Evolutionary conservation across 2,888 invertebrate species (phyloP), one percentile per base, ranked within the genome.

Genomic region (Pyrrhosoma nymphula): DNA sequence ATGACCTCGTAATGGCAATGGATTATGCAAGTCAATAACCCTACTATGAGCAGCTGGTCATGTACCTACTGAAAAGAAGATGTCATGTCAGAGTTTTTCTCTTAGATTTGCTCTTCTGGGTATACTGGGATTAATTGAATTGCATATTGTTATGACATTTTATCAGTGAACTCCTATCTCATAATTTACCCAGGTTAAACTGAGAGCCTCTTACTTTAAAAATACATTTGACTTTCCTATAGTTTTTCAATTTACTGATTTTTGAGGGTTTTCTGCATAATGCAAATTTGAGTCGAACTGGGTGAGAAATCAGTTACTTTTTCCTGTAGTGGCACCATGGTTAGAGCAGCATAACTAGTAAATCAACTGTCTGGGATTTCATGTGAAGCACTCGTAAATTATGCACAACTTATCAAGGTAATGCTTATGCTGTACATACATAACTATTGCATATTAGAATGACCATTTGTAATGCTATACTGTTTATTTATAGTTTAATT

Each of bases 221-320:
- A 47, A 47, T 4, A 4, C 2, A 4, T 8, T 8, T 47, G 47
- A 47, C 47, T 47, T 47, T 47, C 47, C 47, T 47, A 2, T 8
- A 47, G 47, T 47, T 47, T 2, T 4, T 60, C 20, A 60, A 14
- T 60, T 60, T 60, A 4, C n/a, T 23, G 30, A 82, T 30, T 82
- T 69, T 82, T 82, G 75, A 82, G 75, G 75, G 10, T 30, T 35
- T 35, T 30, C 75, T 82, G 75, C 75, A 35, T 35, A 30, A 14
- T 82, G 30, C 0, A n/a, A 63, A 56, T 23, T 95, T 95, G 56
- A 63, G 69, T 95, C 20, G 88, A 26, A 82, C 55, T 95, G 30
- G 91, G 88, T 26, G 89, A n/a, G 47, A 55, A 60, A 39, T 39
- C 39, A 95, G 93, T 95, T 75, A 69, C 30, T 95, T 60, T 96